Conservation (phyloP, 30 jellyfish, hydroid and myxozoan genomes). For the Turritopsis rubra region DNA sequence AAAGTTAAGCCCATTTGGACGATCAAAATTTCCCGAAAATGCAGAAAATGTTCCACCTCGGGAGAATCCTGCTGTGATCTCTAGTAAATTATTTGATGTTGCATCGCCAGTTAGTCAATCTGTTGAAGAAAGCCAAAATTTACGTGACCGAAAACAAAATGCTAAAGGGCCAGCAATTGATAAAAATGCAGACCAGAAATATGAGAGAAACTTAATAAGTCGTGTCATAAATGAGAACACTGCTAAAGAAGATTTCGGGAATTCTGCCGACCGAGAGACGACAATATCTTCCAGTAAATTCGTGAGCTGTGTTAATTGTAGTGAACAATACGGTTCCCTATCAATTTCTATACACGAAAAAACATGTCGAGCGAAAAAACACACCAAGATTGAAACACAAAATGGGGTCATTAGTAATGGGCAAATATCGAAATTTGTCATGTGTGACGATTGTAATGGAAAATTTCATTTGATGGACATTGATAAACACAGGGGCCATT, state of each 20-base stretch:
- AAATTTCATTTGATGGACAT: neutral
- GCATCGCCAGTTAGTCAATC: neutral
- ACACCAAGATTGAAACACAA: neutral
- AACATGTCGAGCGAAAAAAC: slow-evolving; percentile 20
- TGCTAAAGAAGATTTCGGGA: neutral
- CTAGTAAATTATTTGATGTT: neutral
- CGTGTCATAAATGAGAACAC: neutral
- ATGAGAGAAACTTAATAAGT: neutral
- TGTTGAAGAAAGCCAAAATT: neutral
- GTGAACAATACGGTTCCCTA: slow-evolving; percentile 17
- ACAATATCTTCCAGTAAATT: neutral
- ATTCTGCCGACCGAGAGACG: neutral
- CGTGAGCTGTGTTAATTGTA: slow-evolving; percentile 19
- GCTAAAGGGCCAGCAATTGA: neutral
- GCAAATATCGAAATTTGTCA: too few species aligned
- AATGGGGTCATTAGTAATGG: neutral
- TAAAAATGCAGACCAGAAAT: neutral
- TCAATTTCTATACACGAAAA: slow-evolving; percentile 36
- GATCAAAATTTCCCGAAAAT: slow-evolving; percentile 3
- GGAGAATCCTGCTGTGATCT: neutral
- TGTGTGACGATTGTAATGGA: slow-evolving; percentile 2
- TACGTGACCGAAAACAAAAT: too few species aligned
- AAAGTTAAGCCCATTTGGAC: slow-evolving; percentile 29
- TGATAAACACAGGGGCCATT: neutral
- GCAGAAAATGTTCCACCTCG: neutral